These are phyloP conservation scores for Periphyllus acericola DNA, from an alignment of 2,888 invertebrate species.

Conservation along the genomic window DNA sequence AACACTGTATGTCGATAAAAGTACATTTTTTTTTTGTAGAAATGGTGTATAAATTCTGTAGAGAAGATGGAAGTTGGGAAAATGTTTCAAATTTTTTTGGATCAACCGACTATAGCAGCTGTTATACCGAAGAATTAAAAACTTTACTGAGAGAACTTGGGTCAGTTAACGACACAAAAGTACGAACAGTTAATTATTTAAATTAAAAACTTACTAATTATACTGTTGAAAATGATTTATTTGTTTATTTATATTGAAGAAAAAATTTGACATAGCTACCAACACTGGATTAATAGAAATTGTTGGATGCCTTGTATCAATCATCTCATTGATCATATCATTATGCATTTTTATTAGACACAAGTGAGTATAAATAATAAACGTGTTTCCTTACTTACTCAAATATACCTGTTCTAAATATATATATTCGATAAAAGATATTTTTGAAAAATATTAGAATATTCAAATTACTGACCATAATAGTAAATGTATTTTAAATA, in stretches of 20 bases:
- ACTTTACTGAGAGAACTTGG: constrained; percentile 49
- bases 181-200: constrained; percentile 4
- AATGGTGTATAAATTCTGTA: constrained; percentile 52
- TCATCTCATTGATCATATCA: constrained; percentile 79
- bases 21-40: constrained; percentile 40
- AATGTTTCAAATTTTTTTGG: constrained; percentile 48
- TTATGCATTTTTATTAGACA: constrained; percentile 84
- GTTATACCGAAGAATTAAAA: constrained; percentile 47
- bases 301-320: constrained; percentile 80
- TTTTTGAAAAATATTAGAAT: too few species aligned
- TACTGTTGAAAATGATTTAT: neutral
- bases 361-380: constrained; percentile 73
- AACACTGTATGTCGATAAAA: too few species aligned
- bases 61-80: constrained; percentile 57
- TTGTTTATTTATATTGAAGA: constrained; percentile 67
- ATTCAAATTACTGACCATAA: too few species aligned
- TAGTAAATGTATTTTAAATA: too few species aligned
- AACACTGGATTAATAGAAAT: constrained; percentile 82
- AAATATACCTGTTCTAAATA: too few species aligned
- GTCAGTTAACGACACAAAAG: constrained; percentile 66
- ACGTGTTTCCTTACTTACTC: too few species aligned
- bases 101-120: constrained; percentile 55
- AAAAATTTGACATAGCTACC: constrained; percentile 67
- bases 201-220: constrained; percentile 12
- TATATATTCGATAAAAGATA: too few species aligned